Evolutionary conservation across 2,113 vertebrate genomes (phyloP).

Genomic region (Ictalurus furcatus): DNA sequence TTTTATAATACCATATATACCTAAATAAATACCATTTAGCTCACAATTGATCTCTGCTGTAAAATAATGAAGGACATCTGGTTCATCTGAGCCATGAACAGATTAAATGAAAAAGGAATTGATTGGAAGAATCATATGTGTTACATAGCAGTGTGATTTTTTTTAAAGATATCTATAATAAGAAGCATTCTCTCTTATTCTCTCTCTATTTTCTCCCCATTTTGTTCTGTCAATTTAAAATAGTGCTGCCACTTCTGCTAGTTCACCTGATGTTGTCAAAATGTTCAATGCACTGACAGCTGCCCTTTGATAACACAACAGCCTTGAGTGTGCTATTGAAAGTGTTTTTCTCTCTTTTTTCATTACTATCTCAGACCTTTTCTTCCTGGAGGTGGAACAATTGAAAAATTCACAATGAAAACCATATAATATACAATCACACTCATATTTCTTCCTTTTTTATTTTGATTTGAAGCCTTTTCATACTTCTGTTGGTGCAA

Average conservation of each 20-base stretch:
- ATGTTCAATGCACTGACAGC: slow-evolving; percentile 11
- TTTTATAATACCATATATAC: too few relatives aligned
- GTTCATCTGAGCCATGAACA: not conserved
- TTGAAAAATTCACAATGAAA: not conserved
- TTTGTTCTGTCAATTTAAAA: not conserved
- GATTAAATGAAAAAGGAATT: not conserved
- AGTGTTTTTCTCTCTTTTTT: not conserved
- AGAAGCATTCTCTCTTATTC: not conserved
- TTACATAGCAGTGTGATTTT: not conserved
- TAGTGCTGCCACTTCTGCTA: slow-evolving; percentile 4
- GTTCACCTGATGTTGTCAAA: slow-evolving; percentile 23
- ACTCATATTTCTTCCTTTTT: not conserved
- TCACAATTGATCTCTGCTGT: not conserved
- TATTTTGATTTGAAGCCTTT: not conserved
- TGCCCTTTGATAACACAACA: slow-evolving; percentile 16
- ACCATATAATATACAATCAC: not conserved
- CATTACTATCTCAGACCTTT: not conserved
- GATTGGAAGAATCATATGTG: not conserved
- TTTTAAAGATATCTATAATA: not conserved
- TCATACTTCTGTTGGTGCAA: not conserved
- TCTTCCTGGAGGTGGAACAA: not conserved
- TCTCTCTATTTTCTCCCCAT: not conserved
- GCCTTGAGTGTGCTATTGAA: slow-evolving; percentile 1
- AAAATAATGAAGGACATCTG: not conserved
- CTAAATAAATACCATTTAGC: not conserved